phyloP scores from a whole-genome alignment of 2,888 invertebrate genomes.

The Prostheceraeus crozeri region DNA sequence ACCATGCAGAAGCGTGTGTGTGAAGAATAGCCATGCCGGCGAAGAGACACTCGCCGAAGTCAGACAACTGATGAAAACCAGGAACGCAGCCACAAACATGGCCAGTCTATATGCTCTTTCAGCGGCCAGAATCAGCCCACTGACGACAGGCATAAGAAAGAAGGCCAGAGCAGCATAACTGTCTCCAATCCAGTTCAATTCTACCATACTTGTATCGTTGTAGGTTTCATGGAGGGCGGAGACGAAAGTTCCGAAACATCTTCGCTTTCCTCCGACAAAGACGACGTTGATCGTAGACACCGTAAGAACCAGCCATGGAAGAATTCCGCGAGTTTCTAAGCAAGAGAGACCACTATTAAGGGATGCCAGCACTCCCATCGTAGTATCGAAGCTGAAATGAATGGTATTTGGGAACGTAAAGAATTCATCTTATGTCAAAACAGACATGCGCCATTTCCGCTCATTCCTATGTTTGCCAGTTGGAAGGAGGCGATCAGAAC shows the following conservation, averaged over 20 bases:
- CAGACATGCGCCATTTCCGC: too few relatives aligned
- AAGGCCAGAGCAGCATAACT: conserved; percentile 35
- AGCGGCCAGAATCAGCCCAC: conserved; percentile 20
- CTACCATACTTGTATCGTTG: conserved; percentile 17
- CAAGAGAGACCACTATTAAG: conserved; percentile 4
- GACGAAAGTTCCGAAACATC: conserved; percentile 31
- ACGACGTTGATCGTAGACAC: conserved; percentile 33
- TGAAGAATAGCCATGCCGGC: conserved; percentile 33
- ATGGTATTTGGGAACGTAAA: too few relatives aligned
- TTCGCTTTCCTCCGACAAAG: conserved; percentile 32
- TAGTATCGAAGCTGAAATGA: too few relatives aligned
- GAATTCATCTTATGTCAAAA: too few relatives aligned
- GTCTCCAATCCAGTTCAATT: conserved; percentile 38
- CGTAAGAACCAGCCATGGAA: conserved; percentile 31
- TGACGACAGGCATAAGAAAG: conserved; percentile 36
- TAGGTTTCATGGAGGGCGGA: conserved; percentile 29
- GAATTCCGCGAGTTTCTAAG: too few relatives aligned
- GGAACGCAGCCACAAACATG: conserved; percentile 27
- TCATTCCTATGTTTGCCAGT: too few relatives aligned
- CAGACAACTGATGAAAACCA: conserved; percentile 36
- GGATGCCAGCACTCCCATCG: too few relatives aligned
- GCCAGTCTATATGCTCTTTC: conserved; percentile 21
- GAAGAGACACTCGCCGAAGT: conserved; percentile 31
- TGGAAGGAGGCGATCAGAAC: too few relatives aligned
- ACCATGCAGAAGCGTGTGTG: conserved; percentile 36